Evolutionary conservation across 2,113 vertebrate species (phyloP).

Genomic region (Chloroceryle aenea): DNA sequence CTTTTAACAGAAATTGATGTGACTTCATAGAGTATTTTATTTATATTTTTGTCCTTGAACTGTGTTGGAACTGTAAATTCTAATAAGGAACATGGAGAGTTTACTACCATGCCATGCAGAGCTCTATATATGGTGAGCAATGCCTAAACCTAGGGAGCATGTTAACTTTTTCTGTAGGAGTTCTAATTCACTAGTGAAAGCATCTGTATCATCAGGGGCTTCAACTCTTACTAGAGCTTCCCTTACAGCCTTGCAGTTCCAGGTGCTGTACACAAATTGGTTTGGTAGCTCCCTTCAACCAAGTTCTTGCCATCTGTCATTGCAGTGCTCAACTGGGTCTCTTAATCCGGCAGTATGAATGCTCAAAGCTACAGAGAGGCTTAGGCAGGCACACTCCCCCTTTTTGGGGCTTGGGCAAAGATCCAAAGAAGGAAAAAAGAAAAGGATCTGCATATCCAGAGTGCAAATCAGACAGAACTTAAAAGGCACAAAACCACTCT

Average conservation of each 20-base stretch:
- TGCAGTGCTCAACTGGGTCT: constrained; percentile 25
- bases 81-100: neutral
- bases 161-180: neutral
- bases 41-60: neutral
- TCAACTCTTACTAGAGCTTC: neutral
- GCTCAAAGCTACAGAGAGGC: neutral
- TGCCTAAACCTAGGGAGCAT: neutral
- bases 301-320: constrained; percentile 60
- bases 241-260: constrained; percentile 3
- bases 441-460: neutral
- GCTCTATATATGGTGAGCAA: neutral
- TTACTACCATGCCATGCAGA: neutral
- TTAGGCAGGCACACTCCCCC: neutral
- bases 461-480: neutral
- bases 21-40: neutral
- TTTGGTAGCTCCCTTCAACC: constrained; percentile 59
- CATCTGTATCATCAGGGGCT: neutral
- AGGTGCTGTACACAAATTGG: constrained; percentile 48
- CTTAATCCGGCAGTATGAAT: neutral
- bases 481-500: neutral
- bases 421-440: neutral
- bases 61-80: neutral
- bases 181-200: neutral
- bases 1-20: neutral
- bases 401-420: neutral